Base-by-base conservation (phyloP, 2,797 vertebrate species). In the Harpagifer antarcticus region DNA sequence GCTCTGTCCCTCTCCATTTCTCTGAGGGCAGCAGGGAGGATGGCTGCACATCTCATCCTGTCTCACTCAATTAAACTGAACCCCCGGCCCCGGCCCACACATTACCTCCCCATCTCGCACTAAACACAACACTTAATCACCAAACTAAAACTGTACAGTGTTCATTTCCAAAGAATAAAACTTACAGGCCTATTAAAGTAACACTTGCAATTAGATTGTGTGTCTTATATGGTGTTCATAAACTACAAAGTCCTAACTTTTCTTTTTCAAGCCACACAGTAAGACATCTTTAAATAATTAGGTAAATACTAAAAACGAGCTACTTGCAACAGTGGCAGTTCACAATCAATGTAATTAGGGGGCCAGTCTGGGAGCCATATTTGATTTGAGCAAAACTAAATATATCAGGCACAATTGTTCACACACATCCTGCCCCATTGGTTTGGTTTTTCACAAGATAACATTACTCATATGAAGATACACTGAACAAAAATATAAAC, bases 21-120 rank as follows among this genome's bases (percentile, higher is more conserved):
- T 88, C 85, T 71, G 31, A 65, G 58, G 72, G 48, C 55, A 67
- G 66, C 72, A 65, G 87, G 88, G 90, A 91, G 90, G 90, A 84
- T 40, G 64, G 76, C 78, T 77, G 58, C 72, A 79, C 79, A 56
- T 84, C 79, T 62, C 74, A 69, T 90, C 82, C 86, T 53, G 54
- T 84, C 86, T 89, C 79, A 86, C 86, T 85, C 86, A 87, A 86
- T 93, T 89, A 88, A 89, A 81, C 64, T 69, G 70, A 82, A 70
- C 49, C 71, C 69, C 14, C 31, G 3, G n/a, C n/a, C n/a, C n/a
- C n/a, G 3, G 68, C 82, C 72, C 79, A 72, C 70, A 61, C 19
- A 6, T 80, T 60, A 70, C 76, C 75, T 82, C 78, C 81, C 64
- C 45, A 49, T 66, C 68, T 65, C 48, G 10, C 37, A 71, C 68